These are phyloP conservation scores for Chrysina gloriosa DNA, from an alignment of 2,888 invertebrate genomes.

Conservation along the genomic window DNA sequence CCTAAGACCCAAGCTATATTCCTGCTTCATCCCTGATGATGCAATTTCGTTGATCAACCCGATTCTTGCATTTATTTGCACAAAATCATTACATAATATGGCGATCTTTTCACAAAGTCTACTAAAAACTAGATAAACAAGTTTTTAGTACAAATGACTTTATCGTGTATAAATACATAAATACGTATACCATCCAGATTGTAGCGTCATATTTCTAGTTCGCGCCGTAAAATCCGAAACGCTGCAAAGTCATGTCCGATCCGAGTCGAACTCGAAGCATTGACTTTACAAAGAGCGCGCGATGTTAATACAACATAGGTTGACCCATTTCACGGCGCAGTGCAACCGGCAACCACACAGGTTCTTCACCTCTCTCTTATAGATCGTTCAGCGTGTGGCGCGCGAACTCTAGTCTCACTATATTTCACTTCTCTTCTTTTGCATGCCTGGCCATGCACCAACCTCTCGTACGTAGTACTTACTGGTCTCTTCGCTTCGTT, in stretches of 20 bases:
- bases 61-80: no score
- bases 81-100: no score
- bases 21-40: no score
- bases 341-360: slow-evolving; percentile 50
- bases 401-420: slow-evolving; percentile 22
- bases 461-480: no score
- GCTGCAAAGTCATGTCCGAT: slow-evolving; percentile 4
- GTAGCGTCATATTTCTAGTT: slow-evolving; percentile 8
- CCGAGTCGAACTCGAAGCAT: slow-evolving; percentile 24
- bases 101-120: no score
- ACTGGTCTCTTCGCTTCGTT: no score
- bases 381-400: slow-evolving; percentile 30
- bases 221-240: slow-evolving; percentile 1
- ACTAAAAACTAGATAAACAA: no score
- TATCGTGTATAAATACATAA: no score
- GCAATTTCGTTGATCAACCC: no score
- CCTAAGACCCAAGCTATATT: no score
- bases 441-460: slow-evolving; percentile 18
- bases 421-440: slow-evolving; percentile 30
- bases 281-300: slow-evolving; percentile 23
- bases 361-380: slow-evolving; percentile 52
- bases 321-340: slow-evolving; percentile 52
- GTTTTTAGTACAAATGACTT: no score
- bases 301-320: slow-evolving; percentile 38
- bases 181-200: no score